phyloP scores from a whole-genome alignment of 1,140 invertebrate genomes.

The Diorhabda elongata region DNA sequence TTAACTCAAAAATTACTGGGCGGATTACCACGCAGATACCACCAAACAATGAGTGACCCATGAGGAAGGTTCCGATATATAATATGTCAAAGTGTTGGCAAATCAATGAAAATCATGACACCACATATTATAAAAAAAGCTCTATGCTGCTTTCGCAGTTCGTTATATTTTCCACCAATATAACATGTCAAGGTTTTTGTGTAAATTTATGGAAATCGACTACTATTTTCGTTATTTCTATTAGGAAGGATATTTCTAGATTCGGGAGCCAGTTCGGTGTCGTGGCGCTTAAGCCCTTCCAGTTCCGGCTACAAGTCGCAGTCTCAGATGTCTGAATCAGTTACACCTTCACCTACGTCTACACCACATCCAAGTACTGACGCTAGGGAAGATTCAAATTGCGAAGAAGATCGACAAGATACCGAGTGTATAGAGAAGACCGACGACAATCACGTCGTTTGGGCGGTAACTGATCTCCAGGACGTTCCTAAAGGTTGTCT shows the following conservation, averaged over 20 bases:
- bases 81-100: no score
- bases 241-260: slow-evolving; percentile 46
- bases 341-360: slow-evolving; percentile 68
- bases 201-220: no score
- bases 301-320: slow-evolving; percentile 77
- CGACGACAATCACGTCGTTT: slow-evolving; percentile 59
- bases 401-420: slow-evolving; percentile 22
- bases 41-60: no score
- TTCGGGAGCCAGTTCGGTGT: slow-evolving; percentile 64
- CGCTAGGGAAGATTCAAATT: slow-evolving; percentile 31
- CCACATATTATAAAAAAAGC: no score
- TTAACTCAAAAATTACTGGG: no score
- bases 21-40: no score
- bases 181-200: no score
- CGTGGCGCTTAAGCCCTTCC: slow-evolving; percentile 72
- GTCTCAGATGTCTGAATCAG: slow-evolving; percentile 67
- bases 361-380: slow-evolving; percentile 40
- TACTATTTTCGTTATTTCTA: slow-evolving; percentile 5
- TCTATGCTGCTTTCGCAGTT: no score
- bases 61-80: no score
- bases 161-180: no score
- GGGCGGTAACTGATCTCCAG: slow-evolving; percentile 80
- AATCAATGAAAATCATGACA: no score
- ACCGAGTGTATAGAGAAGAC: slow-evolving; percentile 21
- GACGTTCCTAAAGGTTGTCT: slow-evolving; percentile 78